Evolutionary conservation across 2,797 vertebrate genomes (phyloP), one percentile per base, ranked within the genome.

Genomic region (Argya squamiceps): DNA sequence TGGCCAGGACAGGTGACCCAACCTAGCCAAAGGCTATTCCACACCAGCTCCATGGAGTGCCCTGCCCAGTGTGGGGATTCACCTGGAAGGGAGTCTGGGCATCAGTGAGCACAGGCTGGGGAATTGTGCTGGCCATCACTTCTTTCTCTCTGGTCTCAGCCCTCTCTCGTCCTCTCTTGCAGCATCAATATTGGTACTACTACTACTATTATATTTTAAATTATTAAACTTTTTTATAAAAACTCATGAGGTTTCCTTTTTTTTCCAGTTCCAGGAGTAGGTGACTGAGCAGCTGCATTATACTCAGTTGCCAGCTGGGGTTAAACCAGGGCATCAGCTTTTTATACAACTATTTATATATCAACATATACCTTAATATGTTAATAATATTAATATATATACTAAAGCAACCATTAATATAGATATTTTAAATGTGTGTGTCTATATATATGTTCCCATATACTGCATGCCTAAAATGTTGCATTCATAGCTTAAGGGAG

Each of bases 41-140:
- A 43, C 2, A 2, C 7, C 44, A 32, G 0, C 20, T 23, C 59
- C 32, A 47, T 6, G 49, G 17, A 36, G 27, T 7, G 5, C 0
- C 47, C 4, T 43, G 43, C 12, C 37, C 44, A 15, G 19, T 11
- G 6, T 6, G 17, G 27, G 6, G 18, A 23, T 15, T n/a, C 29
- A 44, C 27, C 50, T 64, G 37, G 22, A n/a, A 44, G 19, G 59
- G 23, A 15, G 17, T 22, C n/a, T 37, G 46, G 23, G 4, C 58
- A 49, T 23, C 1, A 0, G 18, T 9, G 49, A 78, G 41, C 65
- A 60, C 2, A 1, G 30, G 36, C 24, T 46, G 20, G 21, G 29
- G 5, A 60, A 14, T 1, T 46, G 49, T 49, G 49, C 11, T 70
- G 26, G 36, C 18, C 32, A 43, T 23, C 71, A 14, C n/a, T 50